phyloP scores from a whole-genome alignment of 2,113 vertebrate genomes.

The Cichladusa arquata region DNA sequence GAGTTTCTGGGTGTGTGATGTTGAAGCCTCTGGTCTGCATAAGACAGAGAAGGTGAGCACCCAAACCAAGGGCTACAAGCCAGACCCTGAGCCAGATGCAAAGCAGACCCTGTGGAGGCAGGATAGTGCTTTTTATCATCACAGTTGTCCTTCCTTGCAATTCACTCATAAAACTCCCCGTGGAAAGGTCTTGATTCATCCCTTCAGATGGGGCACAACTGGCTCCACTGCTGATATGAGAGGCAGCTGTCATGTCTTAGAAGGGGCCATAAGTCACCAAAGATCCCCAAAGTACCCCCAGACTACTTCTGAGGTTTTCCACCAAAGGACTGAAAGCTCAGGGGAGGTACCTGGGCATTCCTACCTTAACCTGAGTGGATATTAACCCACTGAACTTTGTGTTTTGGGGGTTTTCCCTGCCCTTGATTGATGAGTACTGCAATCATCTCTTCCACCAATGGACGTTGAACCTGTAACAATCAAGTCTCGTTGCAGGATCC shows the following conservation, averaged over 20 bases:
- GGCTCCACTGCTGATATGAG: background rate
- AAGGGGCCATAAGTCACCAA: background rate
- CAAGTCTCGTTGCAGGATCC: background rate
- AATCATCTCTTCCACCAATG: rapidly evolving
- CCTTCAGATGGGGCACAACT: background rate
- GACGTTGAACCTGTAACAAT: background rate
- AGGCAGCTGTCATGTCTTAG: background rate
- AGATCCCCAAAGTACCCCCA: background rate
- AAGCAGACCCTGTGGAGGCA: background rate
- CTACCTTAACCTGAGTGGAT: background rate
- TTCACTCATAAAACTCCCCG: background rate
- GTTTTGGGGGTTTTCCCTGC: background rate
- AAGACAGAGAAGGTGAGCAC: background rate
- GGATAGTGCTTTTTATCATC: background rate
- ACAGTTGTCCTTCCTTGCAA: background rate
- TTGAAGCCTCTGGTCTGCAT: background rate
- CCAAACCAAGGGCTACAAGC: background rate
- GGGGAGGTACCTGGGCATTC: background rate
- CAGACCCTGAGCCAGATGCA: background rate
- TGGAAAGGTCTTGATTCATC: background rate
- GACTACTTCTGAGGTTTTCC: background rate
- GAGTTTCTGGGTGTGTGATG: background rate
- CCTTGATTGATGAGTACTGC: background rate
- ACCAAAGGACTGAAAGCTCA: background rate
- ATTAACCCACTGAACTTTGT: background rate